Percentiles rank a stretch among this genome's conserved stretches.
phyloP scores from a whole-genome alignment of 2,888 invertebrate genomes.

The Drosophila cyrtoloma region DNA sequence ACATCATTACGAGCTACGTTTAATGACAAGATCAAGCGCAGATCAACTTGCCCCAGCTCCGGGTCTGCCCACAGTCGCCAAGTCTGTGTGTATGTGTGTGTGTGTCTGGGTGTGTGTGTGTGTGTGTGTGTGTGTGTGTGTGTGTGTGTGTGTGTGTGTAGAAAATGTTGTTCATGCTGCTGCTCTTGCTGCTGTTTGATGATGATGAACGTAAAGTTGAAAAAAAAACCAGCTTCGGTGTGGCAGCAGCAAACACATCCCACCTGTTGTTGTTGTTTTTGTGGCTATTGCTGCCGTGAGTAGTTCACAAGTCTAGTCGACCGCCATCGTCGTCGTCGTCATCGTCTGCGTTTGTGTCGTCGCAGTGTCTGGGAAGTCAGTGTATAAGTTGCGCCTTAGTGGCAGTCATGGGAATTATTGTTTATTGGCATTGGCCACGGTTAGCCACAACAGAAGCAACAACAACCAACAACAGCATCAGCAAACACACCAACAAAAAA shows the following conservation, averaged over 20 bases:
- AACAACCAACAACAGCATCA: slow-evolving; percentile 23
- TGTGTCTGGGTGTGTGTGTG: slow-evolving; percentile 28
- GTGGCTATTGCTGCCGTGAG: slow-evolving; percentile 54
- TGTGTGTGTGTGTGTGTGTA: slow-evolving; percentile 28
- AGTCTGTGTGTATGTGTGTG: slow-evolving; percentile 37
- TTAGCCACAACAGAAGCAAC: slow-evolving; percentile 57
- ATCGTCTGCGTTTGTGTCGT: slow-evolving; percentile 45
- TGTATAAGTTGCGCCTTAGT: slow-evolving; percentile 73
- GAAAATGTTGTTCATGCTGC: slow-evolving; percentile 64
- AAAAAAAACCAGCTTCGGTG: slow-evolving; percentile 76
- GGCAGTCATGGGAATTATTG: slow-evolving; percentile 82
- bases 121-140: slow-evolving; percentile 25
- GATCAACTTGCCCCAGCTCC: slow-evolving; percentile 65
- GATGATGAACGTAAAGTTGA: slow-evolving; percentile 72
- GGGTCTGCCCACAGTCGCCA: slow-evolving; percentile 25
- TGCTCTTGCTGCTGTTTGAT: slow-evolving; percentile 55
- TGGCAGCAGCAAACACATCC: slow-evolving; percentile 69
- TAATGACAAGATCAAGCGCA: slow-evolving; percentile 83
- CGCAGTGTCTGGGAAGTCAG: slow-evolving; percentile 81
- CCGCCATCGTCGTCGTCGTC: slow-evolving; percentile 52
- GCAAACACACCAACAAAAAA: slow-evolving; percentile 21
- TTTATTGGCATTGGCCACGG: slow-evolving; percentile 81
- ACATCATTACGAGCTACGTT: slow-evolving; percentile 73
- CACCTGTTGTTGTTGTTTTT: slow-evolving; percentile 66
- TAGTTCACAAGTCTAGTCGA: slow-evolving; percentile 72